Evolutionary conservation across 64 coral and sea anemone genomes (phyloP), one percentile per base, ranked within the genome.

Genomic region (Pocillopora verrucosa): DNA sequence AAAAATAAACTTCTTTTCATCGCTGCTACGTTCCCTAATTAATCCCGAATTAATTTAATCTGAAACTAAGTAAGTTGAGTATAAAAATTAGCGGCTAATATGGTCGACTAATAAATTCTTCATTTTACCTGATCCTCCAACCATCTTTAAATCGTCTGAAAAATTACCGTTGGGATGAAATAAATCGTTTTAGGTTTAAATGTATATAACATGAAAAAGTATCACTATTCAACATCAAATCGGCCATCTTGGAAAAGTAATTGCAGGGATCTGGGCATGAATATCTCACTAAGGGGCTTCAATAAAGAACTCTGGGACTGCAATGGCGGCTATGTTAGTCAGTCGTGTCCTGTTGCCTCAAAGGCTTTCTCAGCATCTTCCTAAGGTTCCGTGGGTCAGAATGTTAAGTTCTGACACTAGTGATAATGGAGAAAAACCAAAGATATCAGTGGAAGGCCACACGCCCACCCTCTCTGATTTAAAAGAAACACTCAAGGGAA

Each of bases 121-220:
- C 3, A 77, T 34, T 26, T 34, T 45, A 85, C 82, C 82, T 85
- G 82, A 85, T 72, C 82, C 82, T 51, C 82, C 82, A 72, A 85
- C 82, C 82, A 85, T 85, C 30, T 45, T 85, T 20, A 1, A 70
- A 70, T 24, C n/a, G 67, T 70, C 25, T 70, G 25, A 70, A 20
- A 70, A 70, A 11, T 25, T 1, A 70, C 19, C 41, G 3, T 51
- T 51, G 41, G n/a, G 20, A 10, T 9, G 0, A n/a, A 25, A 20
- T 7, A 10, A 24, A 30, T 70, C 22, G 67, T 5, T 24, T 30
- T 70, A 4, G 25, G 25, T 0, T 70, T n/a, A 30, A 11, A n/a
- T 24, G 5, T 20, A 20, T 20, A 7, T 3, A 16, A 20, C 19
- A 22, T 67, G 12, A 13, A 63, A 63, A 17, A 15, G 12, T 63